phyloP scores from a whole-genome alignment of 2,797 vertebrate genomes.

The Ficedula albicollis region DNA sequence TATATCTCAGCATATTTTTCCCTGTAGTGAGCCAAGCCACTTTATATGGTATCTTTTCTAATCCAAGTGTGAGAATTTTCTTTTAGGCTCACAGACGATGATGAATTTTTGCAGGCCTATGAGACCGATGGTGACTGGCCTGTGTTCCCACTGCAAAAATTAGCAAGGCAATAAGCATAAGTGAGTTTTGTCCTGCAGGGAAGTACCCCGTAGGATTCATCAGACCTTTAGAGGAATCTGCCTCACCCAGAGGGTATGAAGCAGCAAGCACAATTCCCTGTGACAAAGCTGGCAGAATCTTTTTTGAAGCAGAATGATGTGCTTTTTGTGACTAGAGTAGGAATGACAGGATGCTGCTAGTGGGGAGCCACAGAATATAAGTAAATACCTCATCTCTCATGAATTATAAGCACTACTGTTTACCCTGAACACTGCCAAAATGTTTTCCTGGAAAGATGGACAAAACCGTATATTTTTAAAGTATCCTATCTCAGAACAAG shows the following conservation, averaged over 20 bases:
- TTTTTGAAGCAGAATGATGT: background rate
- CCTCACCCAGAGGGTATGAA: background rate
- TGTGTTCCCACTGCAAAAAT: background rate
- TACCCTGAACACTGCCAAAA: background rate
- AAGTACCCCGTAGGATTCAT: background rate
- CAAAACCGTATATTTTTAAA: background rate
- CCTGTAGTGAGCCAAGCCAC: background rate
- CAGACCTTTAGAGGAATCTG: background rate
- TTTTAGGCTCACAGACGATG: fast-evolving
- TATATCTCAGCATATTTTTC: background rate
- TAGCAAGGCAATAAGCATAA: background rate
- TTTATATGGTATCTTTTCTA: background rate
- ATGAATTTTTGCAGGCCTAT: background rate
- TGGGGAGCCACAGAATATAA: background rate
- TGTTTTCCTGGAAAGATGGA: background rate
- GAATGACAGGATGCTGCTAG: background rate
- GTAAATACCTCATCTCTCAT: background rate
- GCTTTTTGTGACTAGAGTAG: background rate
- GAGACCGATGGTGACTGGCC: background rate
- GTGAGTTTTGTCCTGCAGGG: background rate
- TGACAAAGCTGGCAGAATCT: background rate
- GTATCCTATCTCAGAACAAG: background rate
- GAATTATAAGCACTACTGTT: background rate
- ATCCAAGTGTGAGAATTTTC: background rate
- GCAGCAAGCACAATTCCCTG: fast-evolving